A percentile compares a stretch with the other conserved stretches of the same genome.
Evolutionary conservation across 2,888 invertebrate genomes (phyloP).

Genomic region (Aradus depressus): DNA sequence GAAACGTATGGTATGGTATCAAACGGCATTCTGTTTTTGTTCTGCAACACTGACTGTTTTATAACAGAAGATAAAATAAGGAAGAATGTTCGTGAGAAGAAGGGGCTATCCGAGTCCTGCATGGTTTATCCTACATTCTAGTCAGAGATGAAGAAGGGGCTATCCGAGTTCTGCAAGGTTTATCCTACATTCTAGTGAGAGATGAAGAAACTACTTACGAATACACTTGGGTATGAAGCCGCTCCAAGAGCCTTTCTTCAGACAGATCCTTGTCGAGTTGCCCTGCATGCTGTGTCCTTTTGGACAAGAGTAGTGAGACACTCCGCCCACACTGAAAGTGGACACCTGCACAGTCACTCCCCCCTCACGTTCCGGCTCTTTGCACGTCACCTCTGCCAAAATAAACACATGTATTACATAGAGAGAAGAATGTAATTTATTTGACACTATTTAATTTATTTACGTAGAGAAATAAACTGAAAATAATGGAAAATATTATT

Average conservation of each 20-base stretch:
- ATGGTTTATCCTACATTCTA: too few relatives aligned
- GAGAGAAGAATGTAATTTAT: not conserved
- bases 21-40: too few relatives aligned
- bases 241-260: conserved; percentile 69
- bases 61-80: too few relatives aligned
- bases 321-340: conserved; percentile 63
- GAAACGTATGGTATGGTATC: too few relatives aligned
- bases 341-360: conserved; percentile 44
- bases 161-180: too few relatives aligned
- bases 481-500: too few relatives aligned
- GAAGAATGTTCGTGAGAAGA: too few relatives aligned
- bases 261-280: conserved; percentile 64
- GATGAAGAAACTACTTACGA: conserved; percentile 47
- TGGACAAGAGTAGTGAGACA: conserved; percentile 71
- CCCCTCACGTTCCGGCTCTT: conserved; percentile 51
- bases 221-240: conserved; percentile 66
- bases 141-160: too few relatives aligned
- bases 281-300: conserved; percentile 69
- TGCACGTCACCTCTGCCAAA: conserved; percentile 61
- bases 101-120: too few relatives aligned
- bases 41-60: too few relatives aligned
- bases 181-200: not conserved
- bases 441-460: not conserved
- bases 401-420: not conserved
- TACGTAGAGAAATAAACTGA: not conserved